Evolutionary conservation across 2,113 vertebrate genomes (phyloP).

Genomic region (Morone saxatilis): DNA sequence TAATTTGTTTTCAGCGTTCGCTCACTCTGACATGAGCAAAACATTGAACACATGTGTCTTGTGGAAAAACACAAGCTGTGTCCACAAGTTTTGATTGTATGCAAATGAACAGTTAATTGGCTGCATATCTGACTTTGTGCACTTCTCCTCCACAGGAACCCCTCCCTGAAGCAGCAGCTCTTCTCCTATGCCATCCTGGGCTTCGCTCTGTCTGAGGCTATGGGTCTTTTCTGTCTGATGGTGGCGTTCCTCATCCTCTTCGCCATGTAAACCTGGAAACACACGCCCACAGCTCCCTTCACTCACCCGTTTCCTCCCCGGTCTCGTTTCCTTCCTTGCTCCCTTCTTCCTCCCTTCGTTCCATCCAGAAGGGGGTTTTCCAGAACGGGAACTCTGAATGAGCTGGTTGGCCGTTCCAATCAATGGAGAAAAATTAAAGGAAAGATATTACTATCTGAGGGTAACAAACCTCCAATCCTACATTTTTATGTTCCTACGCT

Average conservation of each 20-base stretch:
- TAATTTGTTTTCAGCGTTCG: too few relatives aligned
- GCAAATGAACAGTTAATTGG: not conserved
- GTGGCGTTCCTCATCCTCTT: conserved; percentile 89
- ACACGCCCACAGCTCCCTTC: conserved; percentile 8
- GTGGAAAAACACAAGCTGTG: not conserved
- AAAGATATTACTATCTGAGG: conserved; percentile 41
- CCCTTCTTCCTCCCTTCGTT: conserved; percentile 14
- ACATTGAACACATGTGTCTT: not conserved
- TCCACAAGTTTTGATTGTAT: not conserved
- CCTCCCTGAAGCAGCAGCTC: conserved; percentile 88
- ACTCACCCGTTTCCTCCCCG: not conserved
- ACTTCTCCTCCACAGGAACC: conserved; percentile 77
- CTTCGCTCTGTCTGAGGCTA: conserved; percentile 87
- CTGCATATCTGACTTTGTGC: not conserved
- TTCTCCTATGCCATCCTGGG: conserved; percentile 88
- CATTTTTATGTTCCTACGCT: conserved; percentile 74
- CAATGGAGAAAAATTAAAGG: conserved; percentile 46
- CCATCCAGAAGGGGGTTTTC: conserved; percentile 45
- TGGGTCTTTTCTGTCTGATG: conserved; percentile 89
- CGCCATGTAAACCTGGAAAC: conserved; percentile 81
- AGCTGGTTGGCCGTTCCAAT: conserved; percentile 79
- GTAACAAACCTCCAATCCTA: conserved; percentile 46
- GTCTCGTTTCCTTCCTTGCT: conserved; percentile 1
- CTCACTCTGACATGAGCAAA: not conserved
- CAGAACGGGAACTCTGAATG: conserved; percentile 67